Percentiles rank a stretch among this genome's conserved stretches.
Conservation (phyloP, 2,888 invertebrate species). For the Alsophila aescularia region DNA sequence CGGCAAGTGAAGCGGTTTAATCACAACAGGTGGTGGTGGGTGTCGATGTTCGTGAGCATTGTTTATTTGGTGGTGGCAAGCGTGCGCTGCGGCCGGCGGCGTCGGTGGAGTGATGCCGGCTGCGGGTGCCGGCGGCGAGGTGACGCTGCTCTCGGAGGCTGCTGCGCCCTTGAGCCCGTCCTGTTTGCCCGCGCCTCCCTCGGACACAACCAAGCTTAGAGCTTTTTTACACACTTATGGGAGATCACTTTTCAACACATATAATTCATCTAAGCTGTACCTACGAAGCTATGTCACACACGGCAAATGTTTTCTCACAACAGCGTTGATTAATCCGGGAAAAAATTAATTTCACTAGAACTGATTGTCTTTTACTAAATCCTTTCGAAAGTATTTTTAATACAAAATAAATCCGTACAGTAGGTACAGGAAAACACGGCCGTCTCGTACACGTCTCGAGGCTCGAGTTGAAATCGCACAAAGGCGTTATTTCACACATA, state of each 20-base stretch:
- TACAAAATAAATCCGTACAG: background rate
- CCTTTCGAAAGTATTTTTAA: background rate
- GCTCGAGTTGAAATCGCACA: constrained; percentile 42
- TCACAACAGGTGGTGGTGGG: constrained; percentile 70
- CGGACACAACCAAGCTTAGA: constrained; percentile 4
- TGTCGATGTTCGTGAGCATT: constrained; percentile 67
- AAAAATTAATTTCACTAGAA: too few species aligned
- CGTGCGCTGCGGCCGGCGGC: constrained; percentile 61
- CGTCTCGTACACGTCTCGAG: constrained; percentile 5
- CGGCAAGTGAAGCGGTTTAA: constrained; percentile 40
- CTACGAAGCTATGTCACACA: background rate
- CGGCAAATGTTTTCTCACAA: background rate
- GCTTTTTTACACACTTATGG: constrained; percentile 22
- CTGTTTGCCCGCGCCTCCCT: constrained; percentile 5
- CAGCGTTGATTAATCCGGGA: too few species aligned
- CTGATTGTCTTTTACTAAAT: too few species aligned
- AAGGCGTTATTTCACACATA: constrained; percentile 61
- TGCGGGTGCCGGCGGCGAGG: constrained; percentile 36
- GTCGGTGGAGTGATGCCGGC: constrained; percentile 56
- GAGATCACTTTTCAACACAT: background rate
- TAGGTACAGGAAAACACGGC: background rate
- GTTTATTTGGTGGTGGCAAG: constrained; percentile 55
- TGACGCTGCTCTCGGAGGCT: constrained; percentile 59
- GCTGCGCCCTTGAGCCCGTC: constrained; percentile 66
- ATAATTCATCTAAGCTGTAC: too few species aligned